Evolutionary conservation across 2,797 vertebrate species (phyloP).

Genomic region (Acestrorhynchus altus): DNA sequence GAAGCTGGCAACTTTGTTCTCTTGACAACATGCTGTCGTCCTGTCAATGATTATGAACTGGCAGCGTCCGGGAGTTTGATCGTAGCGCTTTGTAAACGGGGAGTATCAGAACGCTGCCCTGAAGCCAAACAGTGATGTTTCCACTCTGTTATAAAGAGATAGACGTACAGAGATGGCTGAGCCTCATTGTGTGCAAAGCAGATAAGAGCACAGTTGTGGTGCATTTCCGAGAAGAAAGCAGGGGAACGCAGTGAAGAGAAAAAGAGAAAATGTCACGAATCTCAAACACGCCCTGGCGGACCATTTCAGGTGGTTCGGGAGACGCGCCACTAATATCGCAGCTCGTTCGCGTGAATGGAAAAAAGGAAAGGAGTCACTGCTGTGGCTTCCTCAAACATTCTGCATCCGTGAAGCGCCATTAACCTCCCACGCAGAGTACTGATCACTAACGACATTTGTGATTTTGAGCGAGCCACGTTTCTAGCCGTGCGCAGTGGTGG

Average conservation of each 20-base stretch:
- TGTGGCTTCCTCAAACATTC: slow-evolving; percentile 48
- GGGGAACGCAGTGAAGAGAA: not conserved
- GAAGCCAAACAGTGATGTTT: slow-evolving; percentile 68
- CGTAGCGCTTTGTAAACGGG: slow-evolving; percentile 72
- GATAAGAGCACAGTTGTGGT: slow-evolving; percentile 27
- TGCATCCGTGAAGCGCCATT: slow-evolving; percentile 57
- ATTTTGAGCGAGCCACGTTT: slow-evolving; percentile 51
- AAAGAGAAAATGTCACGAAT: slow-evolving; percentile 26
- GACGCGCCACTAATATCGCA: slow-evolving; percentile 25
- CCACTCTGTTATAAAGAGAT: slow-evolving; percentile 49
- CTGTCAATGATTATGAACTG: slow-evolving; percentile 39
- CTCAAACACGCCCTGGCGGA: slow-evolving; percentile 31
- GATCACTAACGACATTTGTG: slow-evolving; percentile 66
- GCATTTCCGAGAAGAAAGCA: slow-evolving; percentile 3
- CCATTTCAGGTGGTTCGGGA: slow-evolving; percentile 49
- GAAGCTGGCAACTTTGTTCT: slow-evolving; percentile 20
- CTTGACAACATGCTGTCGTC: slow-evolving; percentile 2
- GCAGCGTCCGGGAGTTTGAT: slow-evolving; percentile 69
- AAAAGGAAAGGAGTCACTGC: slow-evolving; percentile 9
- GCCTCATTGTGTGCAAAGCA: slow-evolving; percentile 54
- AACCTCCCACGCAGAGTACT: slow-evolving; percentile 61
- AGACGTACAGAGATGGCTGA: slow-evolving; percentile 59
- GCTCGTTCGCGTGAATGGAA: slow-evolving; percentile 29
- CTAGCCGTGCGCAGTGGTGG: slow-evolving; percentile 47
- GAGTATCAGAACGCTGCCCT: slow-evolving; percentile 66